phyloP scores from a whole-genome alignment of 2,888 invertebrate species.

The Mythimna impura region DNA sequence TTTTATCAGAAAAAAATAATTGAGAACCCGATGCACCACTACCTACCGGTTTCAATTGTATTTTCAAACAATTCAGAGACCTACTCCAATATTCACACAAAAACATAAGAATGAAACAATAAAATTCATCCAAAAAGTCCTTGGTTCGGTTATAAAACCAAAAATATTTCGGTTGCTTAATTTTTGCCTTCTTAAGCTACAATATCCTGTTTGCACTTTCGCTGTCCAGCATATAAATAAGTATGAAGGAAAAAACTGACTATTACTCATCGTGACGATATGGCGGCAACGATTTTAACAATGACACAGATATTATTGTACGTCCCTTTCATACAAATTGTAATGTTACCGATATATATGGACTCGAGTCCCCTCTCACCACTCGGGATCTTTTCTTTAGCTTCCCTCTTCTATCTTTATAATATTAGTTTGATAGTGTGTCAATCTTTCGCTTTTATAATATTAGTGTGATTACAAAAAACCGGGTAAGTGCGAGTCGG shows the following conservation, averaged over 20 bases:
- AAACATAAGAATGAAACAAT: neutral
- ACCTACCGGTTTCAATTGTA: no score
- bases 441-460: no score
- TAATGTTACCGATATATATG: neutral
- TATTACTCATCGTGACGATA: slow-evolving; percentile 39
- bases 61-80: no score
- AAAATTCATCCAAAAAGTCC: neutral
- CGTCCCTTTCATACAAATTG: neutral
- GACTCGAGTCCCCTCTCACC: neutral
- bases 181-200: slow-evolving; percentile 21
- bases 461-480: no score
- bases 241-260: slow-evolving; percentile 42
- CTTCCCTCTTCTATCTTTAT: no score
- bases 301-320: slow-evolving; percentile 12
- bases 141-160: slow-evolving; percentile 2
- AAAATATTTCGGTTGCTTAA: slow-evolving; percentile 28
- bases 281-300: slow-evolving; percentile 16
- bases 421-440: no score
- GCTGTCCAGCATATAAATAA: slow-evolving; percentile 53
- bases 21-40: no score
- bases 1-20: no score
- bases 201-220: slow-evolving; percentile 55
- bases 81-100: no score
- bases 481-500: no score
- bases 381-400: no score